Percentiles rank a stretch among this genome's conserved stretches.
These are phyloP conservation scores for Cygnus buccinator DNA, from an alignment of 2,113 vertebrate species.

Conservation along the genomic window DNA sequence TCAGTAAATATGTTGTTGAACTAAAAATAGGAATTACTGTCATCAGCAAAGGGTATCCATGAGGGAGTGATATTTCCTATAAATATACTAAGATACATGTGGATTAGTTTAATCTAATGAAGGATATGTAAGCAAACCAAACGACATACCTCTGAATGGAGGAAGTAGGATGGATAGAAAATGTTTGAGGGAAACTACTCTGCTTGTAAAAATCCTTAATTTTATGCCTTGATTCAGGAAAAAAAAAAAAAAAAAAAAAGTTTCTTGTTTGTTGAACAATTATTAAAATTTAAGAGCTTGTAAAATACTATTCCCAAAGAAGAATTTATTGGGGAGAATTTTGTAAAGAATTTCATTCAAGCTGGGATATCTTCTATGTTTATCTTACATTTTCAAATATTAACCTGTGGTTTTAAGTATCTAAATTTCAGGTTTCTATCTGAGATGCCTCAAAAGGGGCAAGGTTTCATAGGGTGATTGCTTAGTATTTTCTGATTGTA, in stretches of 20 bases:
- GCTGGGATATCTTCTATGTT: background rate
- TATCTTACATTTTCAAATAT: background rate
- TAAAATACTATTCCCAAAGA: background rate
- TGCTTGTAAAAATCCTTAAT: background rate
- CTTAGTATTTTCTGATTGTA: background rate
- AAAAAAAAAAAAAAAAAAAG: background rate
- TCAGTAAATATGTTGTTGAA: slow-evolving; percentile 28
- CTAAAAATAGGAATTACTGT: slow-evolving; percentile 67
- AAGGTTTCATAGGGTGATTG: background rate
- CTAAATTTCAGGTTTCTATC: background rate
- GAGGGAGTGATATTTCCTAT: slow-evolving; percentile 54
- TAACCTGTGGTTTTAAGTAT: background rate
- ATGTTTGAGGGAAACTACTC: background rate
- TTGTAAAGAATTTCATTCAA: background rate
- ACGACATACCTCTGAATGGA: background rate
- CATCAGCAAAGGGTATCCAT: background rate
- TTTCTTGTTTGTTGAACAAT: background rate
- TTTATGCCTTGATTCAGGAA: background rate
- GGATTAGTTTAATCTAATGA: slow-evolving; percentile 22
- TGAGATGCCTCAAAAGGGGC: background rate
- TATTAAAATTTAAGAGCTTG: background rate
- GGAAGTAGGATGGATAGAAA: background rate
- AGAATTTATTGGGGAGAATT: background rate
- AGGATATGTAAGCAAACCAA: slow-evolving; percentile 29
- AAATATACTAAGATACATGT: slow-evolving; percentile 61